These are phyloP conservation scores for Nasonia vitripennis DNA, from an alignment of 1,140 invertebrate species.

Conservation along the genomic window DNA sequence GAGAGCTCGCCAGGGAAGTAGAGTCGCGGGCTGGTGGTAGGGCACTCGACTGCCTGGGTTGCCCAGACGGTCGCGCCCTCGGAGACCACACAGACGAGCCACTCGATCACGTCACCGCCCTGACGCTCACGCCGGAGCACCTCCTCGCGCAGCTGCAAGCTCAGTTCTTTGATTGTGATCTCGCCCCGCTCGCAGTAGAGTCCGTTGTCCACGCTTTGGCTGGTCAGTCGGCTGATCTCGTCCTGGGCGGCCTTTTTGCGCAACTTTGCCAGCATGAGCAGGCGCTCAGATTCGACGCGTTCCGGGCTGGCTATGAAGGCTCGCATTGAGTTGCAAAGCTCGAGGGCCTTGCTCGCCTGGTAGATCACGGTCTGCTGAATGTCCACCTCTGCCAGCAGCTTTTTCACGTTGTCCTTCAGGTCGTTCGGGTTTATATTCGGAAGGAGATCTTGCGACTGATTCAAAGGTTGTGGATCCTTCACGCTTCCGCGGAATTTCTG, in stretches of 20 bases:
- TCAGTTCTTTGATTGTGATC: conserved; percentile 56
- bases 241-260: conserved; percentile 59
- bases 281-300: conserved; percentile 71
- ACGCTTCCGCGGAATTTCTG: conserved; percentile 57
- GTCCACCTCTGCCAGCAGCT: conserved; percentile 63
- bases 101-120: conserved; percentile 55
- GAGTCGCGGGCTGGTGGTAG: conserved; percentile 54
- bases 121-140: conserved; percentile 31
- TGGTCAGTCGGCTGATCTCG: conserved; percentile 57
- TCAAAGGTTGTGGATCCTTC: not conserved
- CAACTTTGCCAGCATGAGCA: conserved; percentile 69
- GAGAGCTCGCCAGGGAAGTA: conserved; percentile 58
- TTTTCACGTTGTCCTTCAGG: conserved; percentile 49
- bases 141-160: conserved; percentile 57
- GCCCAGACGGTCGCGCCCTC: conserved; percentile 62
- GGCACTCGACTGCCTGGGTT: conserved; percentile 60
- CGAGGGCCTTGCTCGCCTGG: conserved; percentile 71
- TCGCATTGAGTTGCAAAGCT: conserved; percentile 66
- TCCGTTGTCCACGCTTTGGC: not conserved
- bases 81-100: conserved; percentile 63
- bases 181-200: conserved; percentile 46
- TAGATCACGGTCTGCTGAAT: conserved; percentile 70
- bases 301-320: conserved; percentile 66
- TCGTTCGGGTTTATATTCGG: not conserved
- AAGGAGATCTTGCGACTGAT: not conserved